Evolutionary conservation across 2,113 vertebrate genomes (phyloP), one percentile per base, ranked within the genome.

Genomic region (Gadus chalcogrammus): DNA sequence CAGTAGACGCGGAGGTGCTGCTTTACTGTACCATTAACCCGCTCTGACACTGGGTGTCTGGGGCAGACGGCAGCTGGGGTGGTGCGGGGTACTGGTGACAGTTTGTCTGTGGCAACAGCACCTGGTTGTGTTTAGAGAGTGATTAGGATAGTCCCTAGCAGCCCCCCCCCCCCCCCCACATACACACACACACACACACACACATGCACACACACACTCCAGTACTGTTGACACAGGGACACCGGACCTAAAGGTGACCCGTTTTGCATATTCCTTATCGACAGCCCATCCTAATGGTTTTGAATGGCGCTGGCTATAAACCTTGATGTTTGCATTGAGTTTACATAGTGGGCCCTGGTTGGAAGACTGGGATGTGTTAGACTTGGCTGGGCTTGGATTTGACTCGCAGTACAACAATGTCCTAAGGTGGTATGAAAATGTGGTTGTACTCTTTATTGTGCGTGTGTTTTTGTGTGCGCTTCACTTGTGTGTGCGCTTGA

Each of bases 231-330:
- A 89, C 85, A 84, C 87, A 88, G 80, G 83, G 81, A 80, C 84
- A 80, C 83, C 79, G 83, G 89, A 89, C 83, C 86, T 87, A 91
- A 90, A 87, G 87, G 81, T 87, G 85, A 90, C 89, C 85, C 83
- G 89, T 82, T 90, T 92, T 90, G 90, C 87, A 90, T 91, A 48
- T 89, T 91, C 83, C 89, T 92, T 90, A 90, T 91, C 89, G 87
- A 81, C 88, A 86, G 78, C 76, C 76, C 77, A 82, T 83, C 85
- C 79, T 87, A 88, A 90, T 90, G 79, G 78, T 82, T 83, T 89
- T 90, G 87, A 89, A 89, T 88, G 84, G 83, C 85, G 81, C 79
- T 77, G 85, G 80, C 81, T 84, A 72, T 73, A 85, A 81, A 76
- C 55, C 15, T n/a, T 71, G 71, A 76, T 77, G 72, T 93, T 93